Base-by-base conservation (phyloP, 2,113 vertebrate species). In the Ardeotis arabs region DNA sequence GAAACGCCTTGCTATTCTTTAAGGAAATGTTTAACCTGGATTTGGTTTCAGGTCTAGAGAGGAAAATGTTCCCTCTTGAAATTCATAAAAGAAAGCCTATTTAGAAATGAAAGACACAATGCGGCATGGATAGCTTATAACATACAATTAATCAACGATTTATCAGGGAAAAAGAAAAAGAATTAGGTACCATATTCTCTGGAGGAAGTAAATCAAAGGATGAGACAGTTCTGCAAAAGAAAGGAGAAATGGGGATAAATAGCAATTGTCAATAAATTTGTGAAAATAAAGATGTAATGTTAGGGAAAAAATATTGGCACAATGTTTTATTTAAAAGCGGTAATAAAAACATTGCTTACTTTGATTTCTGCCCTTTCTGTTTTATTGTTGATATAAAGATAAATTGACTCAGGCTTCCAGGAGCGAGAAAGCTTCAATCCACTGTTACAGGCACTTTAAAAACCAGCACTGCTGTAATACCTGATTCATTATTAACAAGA, bases 351-450 rank as follows among this genome's bases (percentile, higher is more conserved):
- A 87, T 91, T 85, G 90, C 93, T 95, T 92, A 21, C 68, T 95
- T 96, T 95, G 93, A 95, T 96, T 97, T 96, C 95, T 95, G 80
- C 64, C 92, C 90, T 94, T 97, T 95, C 91, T 91, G 56, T 35
- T 94, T 97, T 95, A 95, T 90, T 79, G 77, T 86, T 94, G 91
- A 92, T 92, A 89, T 83, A 96, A 97, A 96, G 92, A 97, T 50
- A 94, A 96, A 96, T 95, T 92, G 93, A 93, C 83, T 97, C 60
- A 94, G 91, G 70, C 86, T 94, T 95, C 62, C 79, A 91, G 87
- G 64, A 96, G 81, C 1, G 0, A 81, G 70, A 92, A 92, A 90
- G 87, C 89, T 83, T 70, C 11, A 4, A 89, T 77, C 78, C 92
- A 69, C 88, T 84, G 53, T 81, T 70, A 91, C 23, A 87, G 49